A percentile compares a stretch with the other conserved stretches of the same genome.
phyloP scores from a whole-genome alignment of 2,113 vertebrate genomes.

The Theristicus caerulescens region DNA sequence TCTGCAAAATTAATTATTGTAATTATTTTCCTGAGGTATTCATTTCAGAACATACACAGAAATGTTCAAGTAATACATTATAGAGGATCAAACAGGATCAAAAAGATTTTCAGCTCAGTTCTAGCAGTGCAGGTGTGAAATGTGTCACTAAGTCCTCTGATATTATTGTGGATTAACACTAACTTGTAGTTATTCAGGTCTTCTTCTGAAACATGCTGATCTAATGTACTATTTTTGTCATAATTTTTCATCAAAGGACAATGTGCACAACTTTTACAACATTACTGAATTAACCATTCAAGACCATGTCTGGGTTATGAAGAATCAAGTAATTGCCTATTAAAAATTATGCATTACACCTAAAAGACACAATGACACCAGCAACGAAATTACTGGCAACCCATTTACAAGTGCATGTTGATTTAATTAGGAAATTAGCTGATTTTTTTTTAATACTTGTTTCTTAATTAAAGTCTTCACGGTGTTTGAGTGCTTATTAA shows the following conservation, averaged over 20 bases:
- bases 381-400: conserved; percentile 1
- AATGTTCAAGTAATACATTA: neutral
- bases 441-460: neutral
- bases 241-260: neutral
- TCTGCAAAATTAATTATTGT: neutral
- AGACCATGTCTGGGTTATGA: neutral
- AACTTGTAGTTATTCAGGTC: neutral
- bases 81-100: neutral
- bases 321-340: conserved; percentile 31
- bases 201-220: neutral
- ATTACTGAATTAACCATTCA: conserved; percentile 28
- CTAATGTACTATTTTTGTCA: neutral
- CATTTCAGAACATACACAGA: neutral
- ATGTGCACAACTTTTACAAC: neutral
- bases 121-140: neutral
- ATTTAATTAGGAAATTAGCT: conserved; percentile 54
- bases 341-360: conserved; percentile 31
- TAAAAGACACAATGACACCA: conserved; percentile 8
- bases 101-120: neutral
- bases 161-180: neutral
- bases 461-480: conserved; percentile 46
- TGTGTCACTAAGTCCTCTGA: no score
- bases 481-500: neutral
- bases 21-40: neutral
- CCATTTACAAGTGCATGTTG: conserved; percentile 6